Base-by-base conservation (phyloP, 2,113 vertebrate species). In the Strix uralensis region DNA sequence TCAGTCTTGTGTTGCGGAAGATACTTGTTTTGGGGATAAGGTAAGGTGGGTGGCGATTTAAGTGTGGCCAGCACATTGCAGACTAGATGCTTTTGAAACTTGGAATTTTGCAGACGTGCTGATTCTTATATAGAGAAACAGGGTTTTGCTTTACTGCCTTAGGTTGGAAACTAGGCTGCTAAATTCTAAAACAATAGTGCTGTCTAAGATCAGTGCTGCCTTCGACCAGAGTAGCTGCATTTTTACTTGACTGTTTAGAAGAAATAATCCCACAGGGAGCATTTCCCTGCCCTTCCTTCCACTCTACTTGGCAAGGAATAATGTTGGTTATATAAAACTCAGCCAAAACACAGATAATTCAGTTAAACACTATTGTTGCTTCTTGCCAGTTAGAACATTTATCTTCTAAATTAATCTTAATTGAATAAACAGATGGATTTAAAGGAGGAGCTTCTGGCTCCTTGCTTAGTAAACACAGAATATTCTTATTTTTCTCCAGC, bases 381-480 rank as follows among this genome's bases (percentile, higher is more conserved):
- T 36, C 67, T 90, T 96, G 84, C 84, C 89, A 85, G 38, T 85
- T 89, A 82, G 86, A 80, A 62, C 47, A 51, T 91, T 90, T 88
- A 51, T 95, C 63, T 95, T 89, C 71, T 77, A 80, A 91, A 94
- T 91, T 67, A 6, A 47, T 82, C 81, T 89, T 97, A 94, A 94
- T 94, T 87, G 59, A 38, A 86, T 95, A 94, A 97, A 90, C 87
- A 95, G 63, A 81, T 96, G 94, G n/a, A 34, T 89, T 91, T 87
- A 62, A 90, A 91, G 73, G 46, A 87, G 40, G 62, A 91, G 58
- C 55, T 97, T 89, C 91, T 91, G 86, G 55, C 94, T 97, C 70
- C 74, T 77, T 91, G 32, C 15, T 85, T 87, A 51, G 21, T 88
- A 94, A 92, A 88, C 54, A 63, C 15, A 47, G 49, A 72, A 51